Conservation (phyloP, 1,140 invertebrate species). For the Gryon sp. region DNA sequence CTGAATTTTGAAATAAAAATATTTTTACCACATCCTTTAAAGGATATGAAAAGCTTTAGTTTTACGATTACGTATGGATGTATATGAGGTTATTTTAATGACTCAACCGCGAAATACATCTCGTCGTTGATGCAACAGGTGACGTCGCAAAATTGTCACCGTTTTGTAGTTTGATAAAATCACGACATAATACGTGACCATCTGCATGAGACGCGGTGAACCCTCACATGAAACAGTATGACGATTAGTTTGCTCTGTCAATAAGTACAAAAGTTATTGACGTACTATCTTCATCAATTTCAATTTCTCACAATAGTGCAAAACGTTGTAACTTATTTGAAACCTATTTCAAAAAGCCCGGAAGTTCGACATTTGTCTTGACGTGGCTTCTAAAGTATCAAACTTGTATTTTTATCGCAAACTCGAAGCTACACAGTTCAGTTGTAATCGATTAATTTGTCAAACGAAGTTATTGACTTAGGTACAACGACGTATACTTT, state of each 20-base stretch:
- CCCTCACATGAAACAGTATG: slow-evolving; percentile 45
- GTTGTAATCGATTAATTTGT: slow-evolving; percentile 45
- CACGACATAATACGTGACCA: slow-evolving; percentile 54
- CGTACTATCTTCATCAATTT: slow-evolving; percentile 55
- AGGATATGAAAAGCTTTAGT: slow-evolving; percentile 18
- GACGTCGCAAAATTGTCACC: slow-evolving; percentile 57
- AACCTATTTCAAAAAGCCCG: slow-evolving; percentile 31
- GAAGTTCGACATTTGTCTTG: slow-evolving; percentile 49
- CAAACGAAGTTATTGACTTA: slow-evolving; percentile 22
- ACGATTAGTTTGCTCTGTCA: slow-evolving; percentile 54
- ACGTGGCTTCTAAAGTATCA: slow-evolving; percentile 36
- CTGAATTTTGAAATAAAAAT: slow-evolving; percentile 4
- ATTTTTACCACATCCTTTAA: neutral
- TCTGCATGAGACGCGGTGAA: slow-evolving; percentile 32
- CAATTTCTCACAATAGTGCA: slow-evolving; percentile 44
- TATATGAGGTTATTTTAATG: slow-evolving; percentile 52
- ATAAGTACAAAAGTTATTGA: slow-evolving; percentile 50
- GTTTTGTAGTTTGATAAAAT: slow-evolving; percentile 61
- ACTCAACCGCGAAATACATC: slow-evolving; percentile 47
- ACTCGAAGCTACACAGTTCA: slow-evolving; percentile 6
- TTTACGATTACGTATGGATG: slow-evolving; percentile 18
- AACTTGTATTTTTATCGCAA: slow-evolving; percentile 49
- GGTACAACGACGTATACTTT: slow-evolving; percentile 3
- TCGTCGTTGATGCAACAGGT: slow-evolving; percentile 54
- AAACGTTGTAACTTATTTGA: slow-evolving; percentile 56